Evolutionary conservation across 2,888 invertebrate species (phyloP), one percentile per base, ranked within the genome.

Genomic region (Oxycera nigricornis): DNA sequence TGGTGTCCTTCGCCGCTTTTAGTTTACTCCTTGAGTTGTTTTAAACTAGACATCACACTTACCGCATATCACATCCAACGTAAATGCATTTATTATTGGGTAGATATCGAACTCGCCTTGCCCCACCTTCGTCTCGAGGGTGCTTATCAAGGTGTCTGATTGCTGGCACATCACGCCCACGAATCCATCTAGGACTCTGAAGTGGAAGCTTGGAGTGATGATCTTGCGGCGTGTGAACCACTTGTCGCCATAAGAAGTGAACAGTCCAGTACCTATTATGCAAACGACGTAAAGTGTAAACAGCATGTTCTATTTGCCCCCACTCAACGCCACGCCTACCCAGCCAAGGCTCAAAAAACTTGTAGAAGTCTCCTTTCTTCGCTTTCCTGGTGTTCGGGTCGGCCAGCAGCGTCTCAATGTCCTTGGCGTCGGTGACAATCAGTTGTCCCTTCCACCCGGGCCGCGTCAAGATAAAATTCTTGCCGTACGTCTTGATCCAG

Each of bases 151-250:
- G n/a, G 86, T 82, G 4, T 81, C 78, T 1, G 86, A 81, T 77
- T 89, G 88, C 50, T 82, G 79, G 14, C 80, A 78, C 79, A 86
- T 83, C 1, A 83, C 79, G 2, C 81, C 79, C 1, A 82, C 77
- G 77, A 85, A 86, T 1, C 83, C 81, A 41, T 85, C 83, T 11
- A 86, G 78, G 22, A 85, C 81, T 65, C 82, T 82, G 76, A 84
- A 82, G 77, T 86, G 86, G 77, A 86, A 86, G 2, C 85, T 82
- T 2, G 86, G 85, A 0, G 84, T 86, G 20, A 86, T 84, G 70
- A 86, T 78, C 79, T 84, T 85, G 41, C 86, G 80, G 67, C 84
- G 83, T 0, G 81, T 80, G 31, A 81, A 79, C 86, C 86, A 86
- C 78, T 83, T 83, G 39, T 81, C 78, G 14, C 86, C 86, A 83